A percentile compares a stretch with the other conserved stretches of the same genome.
These are phyloP conservation scores for Andrena dorsata DNA, from an alignment of 2,888 invertebrate species.

Conservation along the genomic window DNA sequence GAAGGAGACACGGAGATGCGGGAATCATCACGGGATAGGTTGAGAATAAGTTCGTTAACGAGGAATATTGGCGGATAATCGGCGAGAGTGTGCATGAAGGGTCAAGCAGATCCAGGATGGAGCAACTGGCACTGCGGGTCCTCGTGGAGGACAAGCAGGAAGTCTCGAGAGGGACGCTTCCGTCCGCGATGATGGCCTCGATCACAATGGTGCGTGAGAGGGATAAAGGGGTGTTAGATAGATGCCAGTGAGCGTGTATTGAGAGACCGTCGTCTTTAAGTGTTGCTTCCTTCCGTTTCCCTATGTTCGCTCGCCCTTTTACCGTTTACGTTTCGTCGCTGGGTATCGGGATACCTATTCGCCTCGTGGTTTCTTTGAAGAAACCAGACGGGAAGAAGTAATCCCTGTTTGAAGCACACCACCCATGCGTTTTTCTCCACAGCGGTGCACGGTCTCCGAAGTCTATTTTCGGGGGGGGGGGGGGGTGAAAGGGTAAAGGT, in stretches of 20 bases:
- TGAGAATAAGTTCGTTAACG: constrained; percentile 49
- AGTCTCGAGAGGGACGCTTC: constrained; percentile 75
- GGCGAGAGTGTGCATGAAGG: constrained; percentile 60
- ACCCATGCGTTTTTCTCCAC: no score
- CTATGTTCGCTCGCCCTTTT: constrained; percentile 19
- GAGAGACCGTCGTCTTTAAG: constrained; percentile 7
- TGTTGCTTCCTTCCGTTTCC: constrained; percentile 40
- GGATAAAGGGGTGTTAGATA: constrained; percentile 64
- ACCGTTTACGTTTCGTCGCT: neutral
- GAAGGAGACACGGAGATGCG: constrained; percentile 15
- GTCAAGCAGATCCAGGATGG: constrained; percentile 71
- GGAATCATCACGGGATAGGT: constrained; percentile 1
- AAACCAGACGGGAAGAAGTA: no score
- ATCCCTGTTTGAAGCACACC: no score
- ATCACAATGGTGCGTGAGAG: constrained; percentile 74
- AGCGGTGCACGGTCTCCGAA: no score
- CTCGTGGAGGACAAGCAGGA: constrained; percentile 74
- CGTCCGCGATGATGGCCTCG: constrained; percentile 70
- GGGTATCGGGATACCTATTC: neutral
- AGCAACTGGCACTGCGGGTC: constrained; percentile 71
- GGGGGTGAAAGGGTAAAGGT: no score
- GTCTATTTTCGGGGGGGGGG: no score
- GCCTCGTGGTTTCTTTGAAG: neutral
- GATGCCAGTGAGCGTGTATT: constrained; percentile 38
- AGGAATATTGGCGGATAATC: constrained; percentile 55